These are phyloP conservation scores for Aphrophora alni DNA, from an alignment of 2,888 invertebrate species.

Conservation along the genomic window DNA sequence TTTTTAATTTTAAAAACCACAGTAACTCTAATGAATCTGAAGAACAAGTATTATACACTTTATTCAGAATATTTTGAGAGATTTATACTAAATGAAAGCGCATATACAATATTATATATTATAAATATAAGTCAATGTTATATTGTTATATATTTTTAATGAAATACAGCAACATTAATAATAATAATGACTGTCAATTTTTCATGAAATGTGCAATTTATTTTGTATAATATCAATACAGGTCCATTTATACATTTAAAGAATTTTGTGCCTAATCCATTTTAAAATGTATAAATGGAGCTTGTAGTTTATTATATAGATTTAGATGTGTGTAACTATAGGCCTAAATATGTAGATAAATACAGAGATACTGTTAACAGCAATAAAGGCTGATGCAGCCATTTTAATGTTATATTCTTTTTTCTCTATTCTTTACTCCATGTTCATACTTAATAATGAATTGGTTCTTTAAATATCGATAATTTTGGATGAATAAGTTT, in stretches of 20 bases:
- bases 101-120: not conserved
- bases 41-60: not conserved
- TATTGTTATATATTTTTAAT: not conserved
- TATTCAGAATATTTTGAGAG: not conserved
- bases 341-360: slow-evolving; percentile 4
- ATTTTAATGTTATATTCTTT: not conserved
- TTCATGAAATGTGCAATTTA: not conserved
- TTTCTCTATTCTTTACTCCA: too few relatives aligned
- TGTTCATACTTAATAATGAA: too few relatives aligned
- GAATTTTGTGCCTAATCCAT: not conserved
- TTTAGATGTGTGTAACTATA: not conserved
- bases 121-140: not conserved
- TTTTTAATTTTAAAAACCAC: not conserved
- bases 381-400: not conserved
- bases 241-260: not conserved
- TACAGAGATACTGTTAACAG: not conserved
- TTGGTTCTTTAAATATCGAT: too few relatives aligned
- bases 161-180: not conserved
- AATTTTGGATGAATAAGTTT: too few relatives aligned
- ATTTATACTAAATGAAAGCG: not conserved
- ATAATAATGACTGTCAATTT: not conserved
- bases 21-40: not conserved
- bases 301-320: not conserved
- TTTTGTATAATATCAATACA: not conserved
- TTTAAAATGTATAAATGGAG: not conserved